Evolutionary conservation across 2,888 invertebrate species (phyloP).

Genomic region (Ormyrus nitidulus): DNA sequence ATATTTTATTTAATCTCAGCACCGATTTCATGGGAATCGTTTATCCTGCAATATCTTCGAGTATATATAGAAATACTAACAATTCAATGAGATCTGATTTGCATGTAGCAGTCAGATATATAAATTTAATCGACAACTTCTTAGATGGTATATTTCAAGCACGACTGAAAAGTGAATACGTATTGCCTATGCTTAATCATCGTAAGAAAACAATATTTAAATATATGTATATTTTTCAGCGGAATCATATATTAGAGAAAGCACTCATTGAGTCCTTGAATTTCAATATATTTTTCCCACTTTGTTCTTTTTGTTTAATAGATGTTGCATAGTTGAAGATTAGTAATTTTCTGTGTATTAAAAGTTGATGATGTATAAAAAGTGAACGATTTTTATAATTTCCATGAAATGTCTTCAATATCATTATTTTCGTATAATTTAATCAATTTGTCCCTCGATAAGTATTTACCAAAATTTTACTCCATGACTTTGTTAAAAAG

Average conservation of each 20-base stretch:
- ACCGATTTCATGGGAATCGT: slow-evolving; percentile 32
- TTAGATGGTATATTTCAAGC: slow-evolving; percentile 31
- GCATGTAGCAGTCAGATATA: slow-evolving; percentile 27
- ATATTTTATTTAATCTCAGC: slow-evolving; percentile 35
- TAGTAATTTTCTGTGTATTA: slow-evolving; percentile 33
- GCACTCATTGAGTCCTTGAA: slow-evolving; percentile 25
- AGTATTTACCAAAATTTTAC: slow-evolving; percentile 46
- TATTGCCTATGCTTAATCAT: slow-evolving; percentile 38
- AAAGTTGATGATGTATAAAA: slow-evolving; percentile 28
- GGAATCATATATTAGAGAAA: slow-evolving; percentile 39
- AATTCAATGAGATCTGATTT: slow-evolving; percentile 25
- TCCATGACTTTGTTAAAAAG: slow-evolving; percentile 37
- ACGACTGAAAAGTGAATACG: slow-evolving; percentile 21
- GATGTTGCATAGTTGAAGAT: slow-evolving; percentile 22
- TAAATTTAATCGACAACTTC: slow-evolving; percentile 35
- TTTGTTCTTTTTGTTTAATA: neutral
- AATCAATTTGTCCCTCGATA: slow-evolving; percentile 18
- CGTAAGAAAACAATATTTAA: slow-evolving; percentile 23
- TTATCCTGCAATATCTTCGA: slow-evolving; percentile 45
- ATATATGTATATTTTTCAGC: slow-evolving; percentile 45
- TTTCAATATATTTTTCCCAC: slow-evolving; percentile 18
- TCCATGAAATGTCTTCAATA: slow-evolving; percentile 26
- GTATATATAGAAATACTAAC: slow-evolving; percentile 37
- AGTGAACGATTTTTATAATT: slow-evolving; percentile 32
- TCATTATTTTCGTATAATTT: slow-evolving; percentile 18